A percentile compares a stretch with the other conserved stretches of the same genome.
Evolutionary conservation across 2,797 vertebrate species (phyloP).

Genomic region (Malacoraja senta): DNA sequence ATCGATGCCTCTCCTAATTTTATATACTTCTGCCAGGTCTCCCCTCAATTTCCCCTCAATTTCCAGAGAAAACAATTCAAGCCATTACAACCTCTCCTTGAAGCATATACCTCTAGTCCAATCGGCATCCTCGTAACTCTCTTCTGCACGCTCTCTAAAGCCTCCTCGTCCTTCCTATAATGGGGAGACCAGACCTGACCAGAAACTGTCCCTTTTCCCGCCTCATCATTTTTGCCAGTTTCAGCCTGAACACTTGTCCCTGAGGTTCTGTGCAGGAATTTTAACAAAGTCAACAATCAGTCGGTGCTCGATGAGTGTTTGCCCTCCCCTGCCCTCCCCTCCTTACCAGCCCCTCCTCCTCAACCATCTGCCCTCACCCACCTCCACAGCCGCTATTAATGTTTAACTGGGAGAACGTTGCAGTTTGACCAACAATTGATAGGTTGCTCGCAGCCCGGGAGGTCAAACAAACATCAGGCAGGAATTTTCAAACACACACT

Average conservation of each 20-base stretch:
- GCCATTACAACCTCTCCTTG: too few species aligned
- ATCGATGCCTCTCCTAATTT: too few species aligned
- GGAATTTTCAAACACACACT: conserved; percentile 48
- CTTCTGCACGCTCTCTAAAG: too few species aligned
- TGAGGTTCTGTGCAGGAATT: neutral
- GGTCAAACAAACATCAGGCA: conserved; percentile 52
- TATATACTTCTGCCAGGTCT: too few species aligned
- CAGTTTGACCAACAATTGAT: conserved; percentile 43
- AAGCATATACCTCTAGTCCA: too few species aligned
- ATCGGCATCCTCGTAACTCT: too few species aligned
- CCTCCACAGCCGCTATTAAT: conserved; percentile 42
- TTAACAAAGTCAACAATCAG: neutral
- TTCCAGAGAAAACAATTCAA: too few species aligned
- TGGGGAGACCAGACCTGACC: too few species aligned
- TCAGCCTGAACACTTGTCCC: neutral
- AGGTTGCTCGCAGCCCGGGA: conserved; percentile 46
- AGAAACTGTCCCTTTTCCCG: neutral
- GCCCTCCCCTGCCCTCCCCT: neutral
- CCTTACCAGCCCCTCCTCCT: neutral
- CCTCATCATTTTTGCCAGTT: neutral
- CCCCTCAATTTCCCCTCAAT: too few species aligned
- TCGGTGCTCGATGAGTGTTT: neutral
- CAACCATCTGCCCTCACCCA: neutral
- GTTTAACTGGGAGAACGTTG: conserved; percentile 44
- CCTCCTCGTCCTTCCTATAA: too few species aligned